Evolutionary conservation across 1,140 invertebrate genomes (phyloP), one percentile per base, ranked within the genome.

Genomic region (Temnothorax curvispinosus): DNA sequence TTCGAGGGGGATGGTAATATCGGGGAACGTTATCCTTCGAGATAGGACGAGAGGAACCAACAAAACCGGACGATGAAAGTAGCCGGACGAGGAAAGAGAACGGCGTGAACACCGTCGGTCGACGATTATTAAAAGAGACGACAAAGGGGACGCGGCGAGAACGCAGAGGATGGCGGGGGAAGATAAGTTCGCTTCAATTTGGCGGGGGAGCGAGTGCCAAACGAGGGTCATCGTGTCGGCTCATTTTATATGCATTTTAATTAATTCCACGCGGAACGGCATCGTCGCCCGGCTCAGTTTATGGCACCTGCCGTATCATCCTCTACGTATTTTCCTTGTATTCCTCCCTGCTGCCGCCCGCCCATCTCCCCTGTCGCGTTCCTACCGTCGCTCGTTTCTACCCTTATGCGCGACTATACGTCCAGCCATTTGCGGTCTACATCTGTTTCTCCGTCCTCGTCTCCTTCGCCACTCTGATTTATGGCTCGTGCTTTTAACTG

Each of bases 241-340:
- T 92, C 88, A 90, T 93, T 94, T 91, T 89, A 91, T 91, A 91
- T 92, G 89, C 88, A 92, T 92, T 92, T 92, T 92, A 93, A 93
- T 92, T 93, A 94, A 93, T 94, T 92, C 89, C 72, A 88, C 86
- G 81, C 86, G 88, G 89, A 91, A 90, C 86, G 90, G 89, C 87
- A 90, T 88, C 91, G 87, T 88, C 84, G 69, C 78, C 67, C 64
- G 85, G 80, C 71, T 88, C 69, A 82, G 85, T 92, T 93, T 93
- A 91, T 84, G 65, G 76, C 74, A 38, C 18, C 75, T 65, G 35
- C 47, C 77, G 82, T 76, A 88, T 89, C 76, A 88, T 89, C 84
- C 85, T 84, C 15, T 74, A 38, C 69, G 72, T 84, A 87, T 78
- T 77, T 74, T 87, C 80, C 88, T 54, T 38, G 64, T 32, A 27